Evolutionary conservation across 2,113 vertebrate genomes (phyloP), one percentile per base, ranked within the genome.

Genomic region (Sardina pilchardus): DNA sequence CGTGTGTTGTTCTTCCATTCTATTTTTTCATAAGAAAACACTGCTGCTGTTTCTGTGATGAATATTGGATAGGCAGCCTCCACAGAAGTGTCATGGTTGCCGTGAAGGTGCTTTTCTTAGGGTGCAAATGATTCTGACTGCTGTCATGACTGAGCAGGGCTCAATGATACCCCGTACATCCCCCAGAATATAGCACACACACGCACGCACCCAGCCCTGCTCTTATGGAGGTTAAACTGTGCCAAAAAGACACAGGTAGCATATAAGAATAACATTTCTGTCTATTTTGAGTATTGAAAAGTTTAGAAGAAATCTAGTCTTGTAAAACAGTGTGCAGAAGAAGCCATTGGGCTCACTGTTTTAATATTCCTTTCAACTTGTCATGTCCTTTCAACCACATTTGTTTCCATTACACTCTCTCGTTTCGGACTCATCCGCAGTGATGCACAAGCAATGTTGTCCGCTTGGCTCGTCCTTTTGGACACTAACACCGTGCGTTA

Each of bases 181-280:
- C 53, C 0, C n/a, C 26, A 7, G n/a, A 67, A 6, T 30, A 8
- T 67, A 67, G 26, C n/a, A 67, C 3, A 14, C 48, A 53, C 48
- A 67, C 3, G 24, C 56, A 59, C 56, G 24, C 21, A n/a, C 63
- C 30, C n/a, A 86, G 85, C 84, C 90, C 88, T 83, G 17, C 48
- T 50, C 48, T 50, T 50, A 21, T 56, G 53, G 21, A 59, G 19
- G 19, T 59, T 59, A 67, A 67, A 30, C 10, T 26, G 26, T 67
- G 63, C 7, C 63, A 30, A 67, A n/a, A 30, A 67, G n/a, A 67
- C n/a, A 67, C 7, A 67, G 6, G 6, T 59, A 59, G 39, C 24
- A 6, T 53, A 21, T 59, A 42, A 2, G 4, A 42, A 42, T 42
- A 2, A 6, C 7, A 24, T 21, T 24, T 59, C 19, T 59, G 53